Conservation (phyloP, 30 jellyfish, hydroid and myxozoan genomes). For the Aurelia aurita region DNA sequence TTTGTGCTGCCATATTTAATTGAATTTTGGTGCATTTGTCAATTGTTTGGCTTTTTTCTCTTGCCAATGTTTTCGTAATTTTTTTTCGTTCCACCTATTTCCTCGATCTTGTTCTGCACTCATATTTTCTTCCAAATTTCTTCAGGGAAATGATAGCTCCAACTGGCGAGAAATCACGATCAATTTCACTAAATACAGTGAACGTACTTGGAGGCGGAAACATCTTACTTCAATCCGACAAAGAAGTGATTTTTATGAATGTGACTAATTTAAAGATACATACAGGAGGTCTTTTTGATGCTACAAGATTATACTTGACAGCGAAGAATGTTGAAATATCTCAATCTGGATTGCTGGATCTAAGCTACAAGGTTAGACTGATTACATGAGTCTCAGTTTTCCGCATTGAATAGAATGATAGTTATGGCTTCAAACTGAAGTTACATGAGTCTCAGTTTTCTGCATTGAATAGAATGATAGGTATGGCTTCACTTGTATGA, state of each 20-base stretch:
- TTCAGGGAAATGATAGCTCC: constrained; percentile 75
- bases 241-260: constrained; percentile 38
- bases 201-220: constrained; percentile 64
- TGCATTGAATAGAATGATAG: no score
- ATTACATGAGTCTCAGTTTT: no score
- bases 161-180: constrained; percentile 44
- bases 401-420: no score
- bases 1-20: no score
- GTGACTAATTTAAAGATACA: constrained; percentile 35
- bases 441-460: no score
- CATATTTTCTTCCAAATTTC: background rate
- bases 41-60: no score
- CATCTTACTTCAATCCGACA: constrained; percentile 41
- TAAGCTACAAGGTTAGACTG: constrained; percentile 47
- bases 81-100: no score
- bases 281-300: constrained; percentile 71
- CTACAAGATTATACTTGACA: constrained; percentile 35
- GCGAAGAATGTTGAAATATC: constrained; percentile 49
- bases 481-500: no score
- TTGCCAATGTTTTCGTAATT: no score
- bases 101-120: no score
- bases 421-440: no score
- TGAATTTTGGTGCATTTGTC: no score
- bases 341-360: constrained; percentile 62
- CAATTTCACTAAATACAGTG: constrained; percentile 37